Percentiles rank a stretch among this genome's conserved stretches.
Evolutionary conservation across 2,888 invertebrate species (phyloP).

Genomic region (Zele albiditarsus): DNA sequence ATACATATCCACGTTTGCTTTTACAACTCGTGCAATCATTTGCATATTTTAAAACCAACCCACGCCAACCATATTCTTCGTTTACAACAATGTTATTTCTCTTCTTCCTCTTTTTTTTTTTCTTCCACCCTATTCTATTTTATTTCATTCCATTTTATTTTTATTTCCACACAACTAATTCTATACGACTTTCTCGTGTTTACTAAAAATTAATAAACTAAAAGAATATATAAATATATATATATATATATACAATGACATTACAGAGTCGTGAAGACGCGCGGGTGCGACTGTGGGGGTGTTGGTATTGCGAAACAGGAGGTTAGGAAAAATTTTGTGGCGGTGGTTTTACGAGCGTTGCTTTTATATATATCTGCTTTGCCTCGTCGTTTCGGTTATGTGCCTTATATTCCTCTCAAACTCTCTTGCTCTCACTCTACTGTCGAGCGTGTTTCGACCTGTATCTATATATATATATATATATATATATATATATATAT

Average conservation of each 20-base stretch:
- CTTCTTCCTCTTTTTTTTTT: background rate
- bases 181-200: background rate
- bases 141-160: background rate
- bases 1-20: background rate
- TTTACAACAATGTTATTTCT: conserved; percentile 19
- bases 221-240: background rate
- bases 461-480: background rate
- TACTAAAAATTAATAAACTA: conserved; percentile 7
- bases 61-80: background rate
- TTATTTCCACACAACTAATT: background rate
- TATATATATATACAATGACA: background rate
- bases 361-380: conserved; percentile 28
- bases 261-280: background rate
- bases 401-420: background rate
- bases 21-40: conserved; percentile 23
- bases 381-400: conserved; percentile 29
- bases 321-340: background rate
- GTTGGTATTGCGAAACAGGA: background rate
- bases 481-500: background rate
- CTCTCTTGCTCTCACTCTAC: background rate
- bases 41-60: conserved; percentile 26
- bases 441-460: background rate
- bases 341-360: conserved; percentile 25
- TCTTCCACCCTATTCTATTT: background rate
- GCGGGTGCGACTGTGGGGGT: background rate